phyloP scores from a whole-genome alignment of 2,797 vertebrate genomes.

The Knipowitschia caucasica region DNA sequence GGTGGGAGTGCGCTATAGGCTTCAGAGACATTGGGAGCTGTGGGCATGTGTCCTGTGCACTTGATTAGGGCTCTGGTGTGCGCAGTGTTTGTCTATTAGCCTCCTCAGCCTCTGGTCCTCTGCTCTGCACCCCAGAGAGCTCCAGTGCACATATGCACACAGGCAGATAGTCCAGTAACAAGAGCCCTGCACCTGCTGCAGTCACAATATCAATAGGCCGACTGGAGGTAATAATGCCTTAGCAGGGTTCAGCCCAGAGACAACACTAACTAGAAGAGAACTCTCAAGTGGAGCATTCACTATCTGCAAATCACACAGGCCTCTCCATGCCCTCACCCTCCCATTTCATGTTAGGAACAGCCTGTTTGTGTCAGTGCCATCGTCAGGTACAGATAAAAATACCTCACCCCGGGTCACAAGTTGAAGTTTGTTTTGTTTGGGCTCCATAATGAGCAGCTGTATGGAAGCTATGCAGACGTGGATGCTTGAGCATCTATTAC shows the following conservation, averaged over 20 bases:
- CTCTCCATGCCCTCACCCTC: conserved; percentile 24
- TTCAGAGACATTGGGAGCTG: conserved; percentile 44
- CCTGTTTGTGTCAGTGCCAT: conserved; percentile 45
- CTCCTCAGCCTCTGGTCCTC: conserved; percentile 56
- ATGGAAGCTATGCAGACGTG: conserved; percentile 60
- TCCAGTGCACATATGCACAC: conserved; percentile 32
- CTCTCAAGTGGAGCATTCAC: conserved; percentile 72
- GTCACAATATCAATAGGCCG: conserved; percentile 73
- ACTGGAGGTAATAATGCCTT: conserved; percentile 67
- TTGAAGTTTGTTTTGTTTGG: conserved; percentile 62
- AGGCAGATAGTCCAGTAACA: conserved; percentile 67
- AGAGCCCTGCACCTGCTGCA: conserved; percentile 68
- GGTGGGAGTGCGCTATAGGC: conserved; percentile 41
- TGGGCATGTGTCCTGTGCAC: conserved; percentile 53
- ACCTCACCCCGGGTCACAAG: conserved; percentile 66
- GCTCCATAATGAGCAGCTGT: conserved; percentile 64
- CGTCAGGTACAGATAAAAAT: conserved; percentile 61
- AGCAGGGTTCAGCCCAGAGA: conserved; percentile 61
- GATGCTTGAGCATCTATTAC: conserved; percentile 55
- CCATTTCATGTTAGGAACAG: conserved; percentile 47
- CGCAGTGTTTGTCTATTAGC: conserved; percentile 62
- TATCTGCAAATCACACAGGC: conserved; percentile 68
- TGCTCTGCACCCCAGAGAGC: conserved; percentile 57
- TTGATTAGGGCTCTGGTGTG: conserved; percentile 74
- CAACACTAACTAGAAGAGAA: conserved; percentile 67